Evolutionary conservation across 2,888 invertebrate species (phyloP).

Genomic region (Ormyrus nitidulus): DNA sequence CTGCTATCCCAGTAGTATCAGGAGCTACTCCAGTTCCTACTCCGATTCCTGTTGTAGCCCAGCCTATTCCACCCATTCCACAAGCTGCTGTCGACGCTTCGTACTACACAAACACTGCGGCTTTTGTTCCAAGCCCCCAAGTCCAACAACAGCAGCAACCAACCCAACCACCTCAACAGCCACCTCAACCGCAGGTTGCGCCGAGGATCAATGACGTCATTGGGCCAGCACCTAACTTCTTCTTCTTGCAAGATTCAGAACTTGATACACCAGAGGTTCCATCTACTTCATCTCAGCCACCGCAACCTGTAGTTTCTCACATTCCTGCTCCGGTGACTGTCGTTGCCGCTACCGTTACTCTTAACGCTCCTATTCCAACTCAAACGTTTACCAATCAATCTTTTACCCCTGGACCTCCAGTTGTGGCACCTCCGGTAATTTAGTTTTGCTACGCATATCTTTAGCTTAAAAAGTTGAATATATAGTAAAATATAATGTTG

Average conservation of each 20-base stretch:
- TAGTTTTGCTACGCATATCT: neutral
- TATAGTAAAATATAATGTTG: neutral
- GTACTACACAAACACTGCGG: slow-evolving; percentile 74
- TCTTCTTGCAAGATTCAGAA: slow-evolving; percentile 93
- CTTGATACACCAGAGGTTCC: slow-evolving; percentile 77
- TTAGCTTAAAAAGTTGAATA: neutral
- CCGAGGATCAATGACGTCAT: slow-evolving; percentile 86
- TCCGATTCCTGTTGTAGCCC: slow-evolving; percentile 72
- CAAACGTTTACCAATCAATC: slow-evolving; percentile 92
- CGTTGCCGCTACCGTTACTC: slow-evolving; percentile 64
- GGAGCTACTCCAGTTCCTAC: slow-evolving; percentile 59
- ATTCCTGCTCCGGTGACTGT: slow-evolving; percentile 66
- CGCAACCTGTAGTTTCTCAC: slow-evolving; percentile 72
- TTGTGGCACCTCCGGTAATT: slow-evolving; percentile 64
- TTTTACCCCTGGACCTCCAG: slow-evolving; percentile 77
- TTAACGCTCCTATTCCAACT: slow-evolving; percentile 82
- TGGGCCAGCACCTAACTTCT: slow-evolving; percentile 85
- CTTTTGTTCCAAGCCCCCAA: slow-evolving; percentile 77
- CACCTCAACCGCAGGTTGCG: slow-evolving; percentile 18
- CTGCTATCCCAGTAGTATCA: slow-evolving; percentile 69
- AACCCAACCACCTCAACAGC: slow-evolving; percentile 57
- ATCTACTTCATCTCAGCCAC: slow-evolving; percentile 73
- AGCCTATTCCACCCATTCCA: slow-evolving; percentile 58
- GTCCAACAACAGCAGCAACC: slow-evolving; percentile 48
- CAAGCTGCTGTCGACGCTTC: slow-evolving; percentile 70